Conservation (phyloP, 2,888 invertebrate genomes). For the Euplagia quadripunctaria region DNA sequence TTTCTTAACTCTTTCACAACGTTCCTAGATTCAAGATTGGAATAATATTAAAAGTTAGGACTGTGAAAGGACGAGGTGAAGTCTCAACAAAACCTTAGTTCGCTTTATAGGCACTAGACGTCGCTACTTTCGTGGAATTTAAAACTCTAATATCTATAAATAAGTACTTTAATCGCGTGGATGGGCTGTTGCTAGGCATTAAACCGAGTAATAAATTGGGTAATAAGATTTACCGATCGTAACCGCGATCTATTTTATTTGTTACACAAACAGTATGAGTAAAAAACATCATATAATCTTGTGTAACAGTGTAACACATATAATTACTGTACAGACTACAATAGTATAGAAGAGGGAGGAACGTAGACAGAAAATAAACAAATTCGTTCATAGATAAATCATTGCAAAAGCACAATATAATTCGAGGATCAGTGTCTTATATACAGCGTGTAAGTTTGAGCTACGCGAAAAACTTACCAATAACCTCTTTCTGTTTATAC, state of each 20-base stretch:
- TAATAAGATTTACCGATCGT: neutral
- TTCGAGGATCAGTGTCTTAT: too few species aligned
- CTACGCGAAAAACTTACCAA: too few species aligned
- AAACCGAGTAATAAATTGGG: neutral
- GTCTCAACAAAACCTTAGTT: neutral
- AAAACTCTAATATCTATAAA: neutral
- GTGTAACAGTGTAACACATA: too few species aligned
- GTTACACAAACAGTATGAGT: neutral
- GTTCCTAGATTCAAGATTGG: slow-evolving; percentile 14
- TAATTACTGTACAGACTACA: too few species aligned
- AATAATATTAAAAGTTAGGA: slow-evolving; percentile 32
- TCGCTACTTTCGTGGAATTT: neutral
- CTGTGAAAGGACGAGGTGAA: neutral
- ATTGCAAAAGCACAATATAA: too few species aligned
- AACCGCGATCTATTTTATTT: too few species aligned
- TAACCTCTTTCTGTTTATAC: too few species aligned
- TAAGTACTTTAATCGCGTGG: neutral
- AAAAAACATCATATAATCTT: too few species aligned
- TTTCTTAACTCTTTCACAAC: slow-evolving; percentile 3
- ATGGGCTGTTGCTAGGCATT: neutral
- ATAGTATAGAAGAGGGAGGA: too few species aligned
- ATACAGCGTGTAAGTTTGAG: too few species aligned
- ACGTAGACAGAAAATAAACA: too few species aligned
- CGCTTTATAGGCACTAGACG: neutral
- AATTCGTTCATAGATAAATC: too few species aligned